These are phyloP conservation scores for Calvadosia cruxmelitensis DNA, from an alignment of 30 jellyfish, hydroid and myxozoan species.

Conservation along the genomic window DNA sequence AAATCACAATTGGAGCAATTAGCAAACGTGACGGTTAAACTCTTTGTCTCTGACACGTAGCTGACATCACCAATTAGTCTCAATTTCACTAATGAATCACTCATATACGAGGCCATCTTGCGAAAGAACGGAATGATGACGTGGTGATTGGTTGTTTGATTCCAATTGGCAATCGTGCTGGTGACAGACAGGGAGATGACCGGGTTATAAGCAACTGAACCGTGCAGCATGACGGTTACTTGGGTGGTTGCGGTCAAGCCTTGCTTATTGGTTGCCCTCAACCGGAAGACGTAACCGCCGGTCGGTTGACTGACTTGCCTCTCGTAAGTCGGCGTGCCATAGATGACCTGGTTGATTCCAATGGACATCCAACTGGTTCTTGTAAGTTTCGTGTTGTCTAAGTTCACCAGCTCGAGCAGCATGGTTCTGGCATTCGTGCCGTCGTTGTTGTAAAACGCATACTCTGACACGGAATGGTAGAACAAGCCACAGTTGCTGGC, in stretches of 20 bases:
- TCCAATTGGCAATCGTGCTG: not conserved
- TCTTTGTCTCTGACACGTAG: not conserved
- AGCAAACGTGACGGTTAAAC: not conserved
- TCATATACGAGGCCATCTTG: not conserved
- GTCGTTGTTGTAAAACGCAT: not conserved
- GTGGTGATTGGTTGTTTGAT: not conserved
- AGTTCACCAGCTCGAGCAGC: not conserved
- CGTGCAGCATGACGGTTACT: not conserved
- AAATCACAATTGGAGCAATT: not conserved
- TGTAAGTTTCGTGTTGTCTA: not conserved
- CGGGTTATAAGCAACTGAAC: not conserved
- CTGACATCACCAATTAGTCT: not conserved
- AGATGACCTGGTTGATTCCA: not conserved
- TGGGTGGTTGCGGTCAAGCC: constrained; percentile 4
- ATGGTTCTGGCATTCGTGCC: not conserved
- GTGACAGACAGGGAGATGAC: not conserved
- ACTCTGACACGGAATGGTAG: not conserved
- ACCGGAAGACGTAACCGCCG: not conserved
- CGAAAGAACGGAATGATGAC: not conserved
- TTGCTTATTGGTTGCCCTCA: constrained; percentile 63
- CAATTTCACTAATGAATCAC: not conserved
- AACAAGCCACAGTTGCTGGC: not conserved
- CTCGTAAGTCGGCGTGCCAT: not conserved
- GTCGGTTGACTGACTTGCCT: not conserved
- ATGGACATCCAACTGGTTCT: not conserved